Evolutionary conservation across 2,888 invertebrate genomes (phyloP), one percentile per base, ranked within the genome.

Genomic region (Gerris lacustris): DNA sequence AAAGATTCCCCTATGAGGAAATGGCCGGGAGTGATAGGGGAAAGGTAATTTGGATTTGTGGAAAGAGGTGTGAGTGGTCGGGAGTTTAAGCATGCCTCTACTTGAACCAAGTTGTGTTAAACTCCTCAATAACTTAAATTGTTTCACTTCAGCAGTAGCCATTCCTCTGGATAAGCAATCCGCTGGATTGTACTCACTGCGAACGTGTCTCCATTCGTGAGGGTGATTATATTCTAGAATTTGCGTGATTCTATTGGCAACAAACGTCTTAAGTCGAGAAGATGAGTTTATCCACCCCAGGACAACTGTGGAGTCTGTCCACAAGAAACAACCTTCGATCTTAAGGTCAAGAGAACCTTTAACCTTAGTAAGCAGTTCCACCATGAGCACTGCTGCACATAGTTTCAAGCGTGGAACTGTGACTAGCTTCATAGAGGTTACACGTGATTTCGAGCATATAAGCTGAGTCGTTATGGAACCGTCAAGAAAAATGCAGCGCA

Each of bases 51-150:
- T 6, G 71, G 71, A 67, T 69, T 55, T 6, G 71, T 66, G 6
- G 71, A 69, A 18, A 71, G 0, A 47, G 71, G 71, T 9, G 45
- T 44, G 6, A 71, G 44, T 5, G 71, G 71, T 6, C 71, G 66
- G n/a, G 69, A 71, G 66, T 71, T 71, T 69, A 71, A 9, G 55
- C 71, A 71, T 7, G 69, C 18, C 44, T 71, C 71, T 11, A 71
- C 44, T 45, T 66, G 69, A 55, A 68, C 66, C 11, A 69, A 45
- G 45, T 45, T 64, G 72, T 72, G 11, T 69, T 69, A 64, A 72
- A 11, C 69, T 72, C 69, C 43, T 17, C 17, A n/a, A n/a, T n/a
- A 70, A 11, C 11, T 62, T 5, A 6, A 9, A 44, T 6, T 45
- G 7, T 11, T 6, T 45, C 45, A 70, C 7, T n/a, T 55, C 67